Conservation (phyloP, 2,888 invertebrate genomes). For the Spilosoma lubricipeda region DNA sequence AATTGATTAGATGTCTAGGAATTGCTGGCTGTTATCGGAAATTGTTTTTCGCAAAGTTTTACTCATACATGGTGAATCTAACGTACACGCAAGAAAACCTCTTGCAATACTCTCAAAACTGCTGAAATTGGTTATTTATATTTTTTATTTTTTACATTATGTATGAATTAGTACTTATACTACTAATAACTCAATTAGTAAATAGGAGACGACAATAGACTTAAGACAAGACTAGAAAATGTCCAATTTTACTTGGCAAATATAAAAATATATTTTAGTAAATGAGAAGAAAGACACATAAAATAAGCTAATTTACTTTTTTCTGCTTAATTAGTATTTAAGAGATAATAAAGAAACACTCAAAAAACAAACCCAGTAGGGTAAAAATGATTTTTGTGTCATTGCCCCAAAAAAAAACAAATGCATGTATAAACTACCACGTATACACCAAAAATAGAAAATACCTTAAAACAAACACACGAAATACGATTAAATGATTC, state of each 20-base stretch:
- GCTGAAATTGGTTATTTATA: background rate
- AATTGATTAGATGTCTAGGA: background rate
- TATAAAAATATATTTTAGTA: too few relatives aligned
- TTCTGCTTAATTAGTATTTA: too few relatives aligned
- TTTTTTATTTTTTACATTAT: background rate
- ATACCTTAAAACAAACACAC: slow-evolving; percentile 13
- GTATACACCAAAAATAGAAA: background rate
- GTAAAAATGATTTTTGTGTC: background rate
- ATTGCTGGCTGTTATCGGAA: background rate
- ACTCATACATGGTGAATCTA: background rate
- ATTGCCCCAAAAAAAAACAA: background rate
- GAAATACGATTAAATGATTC: slow-evolving; percentile 30
- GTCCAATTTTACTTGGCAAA: too few relatives aligned
- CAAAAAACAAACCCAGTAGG: too few relatives aligned
- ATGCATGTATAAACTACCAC: too few relatives aligned
- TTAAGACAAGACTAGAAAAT: too few relatives aligned
- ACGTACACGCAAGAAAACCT: background rate
- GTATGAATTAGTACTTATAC: background rate
- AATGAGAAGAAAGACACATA: too few relatives aligned
- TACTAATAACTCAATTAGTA: too few relatives aligned
- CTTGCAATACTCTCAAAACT: background rate
- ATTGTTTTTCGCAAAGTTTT: background rate
- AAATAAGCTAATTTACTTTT: too few relatives aligned
- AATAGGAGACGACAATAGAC: too few relatives aligned
- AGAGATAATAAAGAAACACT: too few relatives aligned